Evolutionary conservation across 1,140 invertebrate genomes (phyloP), one percentile per base, ranked within the genome.

Genomic region (Calephelis virginiensis): DNA sequence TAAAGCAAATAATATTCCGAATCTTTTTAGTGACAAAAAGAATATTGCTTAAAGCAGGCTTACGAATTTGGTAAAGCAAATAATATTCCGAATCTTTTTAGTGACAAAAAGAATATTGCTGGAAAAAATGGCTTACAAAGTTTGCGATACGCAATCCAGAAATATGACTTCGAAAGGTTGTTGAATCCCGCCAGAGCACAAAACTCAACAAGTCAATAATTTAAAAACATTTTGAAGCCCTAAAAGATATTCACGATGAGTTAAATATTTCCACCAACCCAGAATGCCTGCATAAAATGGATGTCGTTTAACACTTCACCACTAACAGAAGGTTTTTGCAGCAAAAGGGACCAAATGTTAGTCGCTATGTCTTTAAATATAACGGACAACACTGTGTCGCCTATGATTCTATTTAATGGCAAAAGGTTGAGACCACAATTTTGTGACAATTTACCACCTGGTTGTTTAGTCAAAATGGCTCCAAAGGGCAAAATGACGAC

Each of bases 241-340:
- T 83, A 6, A 69, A 73, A 63, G 46, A 69, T 46, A 37, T 85
- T 13, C 68, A 78, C 37, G 67, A 74, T 8, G 69, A 81, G 37
- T 64, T 38, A 12, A 37, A 64, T 50, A 50, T 64, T 48, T 50
- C 48, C 56, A 47, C 59, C 38, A 64, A 80, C 60, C 83, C 83
- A n/a, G 66, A 90, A 63, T 66, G 70, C 8, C 73, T 90, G 37
- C 91, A 80, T 70, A 92, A 76, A 92, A 91, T 66, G 83, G 82
- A 8, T 86, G 88, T 63, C 67, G 78, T 4, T 61, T 90, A 17
- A 81, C 75, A 8, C 8, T 91, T 3, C 87, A 92, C 64, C 68
- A 86, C 13, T 78, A 84, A 61, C 73, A 70, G 37, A 63, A 28
- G 38, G 80, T 91, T 65, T 65, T 88, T 6, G 71, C 83, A 43